Evolutionary conservation across 2,888 invertebrate species (phyloP).

Genomic region (Steromphala cineraria): DNA sequence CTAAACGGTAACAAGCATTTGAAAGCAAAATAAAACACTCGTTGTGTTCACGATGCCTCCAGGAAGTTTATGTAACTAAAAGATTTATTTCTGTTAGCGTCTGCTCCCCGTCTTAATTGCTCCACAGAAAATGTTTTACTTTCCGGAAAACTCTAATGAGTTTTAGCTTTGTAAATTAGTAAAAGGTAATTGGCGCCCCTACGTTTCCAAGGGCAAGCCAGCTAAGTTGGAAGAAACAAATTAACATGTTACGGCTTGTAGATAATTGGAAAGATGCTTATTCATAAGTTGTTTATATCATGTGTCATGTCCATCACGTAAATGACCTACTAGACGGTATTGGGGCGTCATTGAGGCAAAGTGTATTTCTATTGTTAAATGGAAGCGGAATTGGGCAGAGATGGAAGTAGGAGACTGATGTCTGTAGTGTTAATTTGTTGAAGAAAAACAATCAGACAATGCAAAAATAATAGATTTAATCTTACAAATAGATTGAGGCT

Average conservation of each 20-base stretch:
- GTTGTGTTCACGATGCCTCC: not conserved
- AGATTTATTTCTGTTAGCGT: slow-evolving; percentile 7
- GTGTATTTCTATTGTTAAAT: slow-evolving; percentile 1
- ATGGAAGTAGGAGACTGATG: not conserved
- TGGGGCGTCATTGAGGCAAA: not conserved
- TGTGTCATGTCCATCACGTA: not conserved
- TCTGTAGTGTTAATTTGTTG: no score
- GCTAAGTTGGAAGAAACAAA: not conserved
- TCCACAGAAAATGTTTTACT: not conserved
- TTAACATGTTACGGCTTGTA: not conserved
- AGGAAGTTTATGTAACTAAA: slow-evolving; percentile 2
- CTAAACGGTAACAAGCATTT: not conserved
- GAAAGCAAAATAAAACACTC: not conserved
- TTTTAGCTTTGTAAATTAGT: slow-evolving; percentile 5
- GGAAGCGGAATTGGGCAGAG: not conserved
- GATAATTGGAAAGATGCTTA: not conserved
- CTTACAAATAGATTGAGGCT: no score
- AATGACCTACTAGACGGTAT: not conserved
- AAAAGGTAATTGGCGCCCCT: not conserved
- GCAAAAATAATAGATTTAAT: no score
- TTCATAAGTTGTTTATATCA: not conserved
- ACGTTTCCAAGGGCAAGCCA: not conserved
- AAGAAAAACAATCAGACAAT: no score
- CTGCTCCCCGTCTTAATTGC: not conserved
- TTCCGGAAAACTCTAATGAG: slow-evolving; percentile 11